Conservation (phyloP, 2,113 vertebrate species). For the Peromyscus maniculatus region DNA sequence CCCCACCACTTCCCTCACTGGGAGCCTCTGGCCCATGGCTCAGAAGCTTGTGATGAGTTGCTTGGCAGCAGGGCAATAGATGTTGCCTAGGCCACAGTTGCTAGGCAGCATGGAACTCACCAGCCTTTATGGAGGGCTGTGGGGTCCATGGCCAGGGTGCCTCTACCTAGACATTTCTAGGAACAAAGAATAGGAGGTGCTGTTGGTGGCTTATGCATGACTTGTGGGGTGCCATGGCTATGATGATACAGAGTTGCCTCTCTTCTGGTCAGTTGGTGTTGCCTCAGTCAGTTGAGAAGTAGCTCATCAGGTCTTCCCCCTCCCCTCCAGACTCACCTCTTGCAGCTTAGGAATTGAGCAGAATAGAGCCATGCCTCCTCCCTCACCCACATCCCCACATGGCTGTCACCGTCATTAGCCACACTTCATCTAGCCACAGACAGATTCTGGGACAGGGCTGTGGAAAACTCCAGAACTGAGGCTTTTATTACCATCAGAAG, state of each 20-base stretch:
- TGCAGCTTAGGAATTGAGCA: neutral
- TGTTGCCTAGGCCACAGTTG: neutral
- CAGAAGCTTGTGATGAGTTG: neutral
- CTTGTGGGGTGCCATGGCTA: neutral
- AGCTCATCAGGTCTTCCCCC: neutral
- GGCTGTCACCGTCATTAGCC: neutral
- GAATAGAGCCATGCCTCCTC: neutral
- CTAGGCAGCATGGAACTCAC: neutral
- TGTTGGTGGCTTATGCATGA: neutral
- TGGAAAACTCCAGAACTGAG: constrained; percentile 67
- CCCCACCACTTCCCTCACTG: neutral
- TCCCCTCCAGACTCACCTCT: neutral
- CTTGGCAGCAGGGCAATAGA: constrained; percentile 13
- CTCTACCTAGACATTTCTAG: neutral
- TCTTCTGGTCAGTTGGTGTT: neutral
- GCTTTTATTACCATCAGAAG: constrained; percentile 70
- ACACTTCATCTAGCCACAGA: neutral
- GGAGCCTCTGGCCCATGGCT: neutral
- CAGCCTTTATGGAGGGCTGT: neutral
- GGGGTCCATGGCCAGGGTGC: neutral
- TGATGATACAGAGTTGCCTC: neutral
- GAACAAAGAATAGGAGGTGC: neutral
- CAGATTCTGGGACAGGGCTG: neutral
- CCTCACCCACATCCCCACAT: neutral
- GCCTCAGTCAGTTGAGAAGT: neutral